Conservation (phyloP, 2,888 invertebrate genomes). For the Macroteleia sp. region DNA sequence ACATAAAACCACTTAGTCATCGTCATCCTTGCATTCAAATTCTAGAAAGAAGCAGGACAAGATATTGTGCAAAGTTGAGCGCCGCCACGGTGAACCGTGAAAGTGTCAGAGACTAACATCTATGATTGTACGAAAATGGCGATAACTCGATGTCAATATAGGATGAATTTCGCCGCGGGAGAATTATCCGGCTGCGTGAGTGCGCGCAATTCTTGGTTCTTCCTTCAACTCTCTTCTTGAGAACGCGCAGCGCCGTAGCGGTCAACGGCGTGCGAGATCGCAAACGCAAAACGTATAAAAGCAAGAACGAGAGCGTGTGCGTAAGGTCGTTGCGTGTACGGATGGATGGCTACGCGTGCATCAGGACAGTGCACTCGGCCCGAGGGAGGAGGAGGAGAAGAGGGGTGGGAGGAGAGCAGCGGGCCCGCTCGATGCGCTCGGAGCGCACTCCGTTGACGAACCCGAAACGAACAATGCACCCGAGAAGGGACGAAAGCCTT, state of each 20-base stretch:
- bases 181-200: slow-evolving; percentile 28
- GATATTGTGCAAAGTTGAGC: not conserved
- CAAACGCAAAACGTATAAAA: slow-evolving; percentile 47
- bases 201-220: slow-evolving; percentile 11
- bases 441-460: slow-evolving; percentile 32
- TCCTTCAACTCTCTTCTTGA: slow-evolving; percentile 8
- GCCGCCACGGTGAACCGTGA: slow-evolving; percentile 1
- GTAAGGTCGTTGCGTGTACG: slow-evolving; percentile 73
- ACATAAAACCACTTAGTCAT: too few species aligned
- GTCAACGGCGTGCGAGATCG: slow-evolving; percentile 61
- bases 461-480: slow-evolving; percentile 30
- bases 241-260: slow-evolving; percentile 37
- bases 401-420: slow-evolving; percentile 13
- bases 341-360: slow-evolving; percentile 63
- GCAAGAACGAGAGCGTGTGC: slow-evolving; percentile 65
- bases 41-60: too few species aligned
- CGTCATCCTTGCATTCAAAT: too few species aligned
- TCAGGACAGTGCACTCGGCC: slow-evolving; percentile 70
- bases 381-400: slow-evolving; percentile 1
- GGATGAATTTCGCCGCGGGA: slow-evolving; percentile 39
- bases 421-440: slow-evolving; percentile 27
- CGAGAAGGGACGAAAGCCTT: slow-evolving; percentile 12
- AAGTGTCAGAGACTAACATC: slow-evolving; percentile 26
- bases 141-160: slow-evolving; percentile 34
- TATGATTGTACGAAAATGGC: slow-evolving; percentile 29